A percentile compares a stretch with the other conserved stretches of the same genome.
Evolutionary conservation across 2,888 invertebrate genomes (phyloP).

Genomic region (Xylota segnis): DNA sequence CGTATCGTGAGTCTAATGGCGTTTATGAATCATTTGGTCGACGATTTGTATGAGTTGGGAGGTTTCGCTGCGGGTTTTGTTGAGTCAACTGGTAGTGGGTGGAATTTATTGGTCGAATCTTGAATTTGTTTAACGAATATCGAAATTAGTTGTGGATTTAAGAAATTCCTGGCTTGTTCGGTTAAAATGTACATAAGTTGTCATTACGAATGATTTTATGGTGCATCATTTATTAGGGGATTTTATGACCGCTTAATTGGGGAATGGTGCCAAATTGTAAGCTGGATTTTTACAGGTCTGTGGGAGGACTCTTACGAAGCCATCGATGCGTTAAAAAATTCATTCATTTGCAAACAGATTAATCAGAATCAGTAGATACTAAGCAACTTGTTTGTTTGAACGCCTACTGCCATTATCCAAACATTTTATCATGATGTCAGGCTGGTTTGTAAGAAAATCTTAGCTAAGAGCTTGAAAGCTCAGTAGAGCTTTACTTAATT

Average conservation of each 20-base stretch:
- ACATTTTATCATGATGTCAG: too few relatives aligned
- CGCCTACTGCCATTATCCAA: too few relatives aligned
- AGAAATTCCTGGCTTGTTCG: constrained; percentile 2
- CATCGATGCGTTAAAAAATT: too few relatives aligned
- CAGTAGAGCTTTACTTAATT: too few relatives aligned
- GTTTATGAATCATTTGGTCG: constrained; percentile 70
- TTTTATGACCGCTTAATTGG: background rate
- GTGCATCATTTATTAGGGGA: background rate
- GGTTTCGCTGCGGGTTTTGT: constrained; percentile 4
- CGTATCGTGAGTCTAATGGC: constrained; percentile 46
- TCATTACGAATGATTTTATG: constrained; percentile 16
- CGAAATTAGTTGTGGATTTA: constrained; percentile 31
- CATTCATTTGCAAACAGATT: too few relatives aligned
- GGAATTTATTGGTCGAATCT: constrained; percentile 61
- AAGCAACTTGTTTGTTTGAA: too few relatives aligned
- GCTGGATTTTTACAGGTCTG: too few relatives aligned
- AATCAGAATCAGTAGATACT: too few relatives aligned
- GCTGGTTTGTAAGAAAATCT: too few relatives aligned
- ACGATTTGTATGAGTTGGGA: constrained; percentile 62
- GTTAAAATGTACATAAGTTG: constrained; percentile 16
- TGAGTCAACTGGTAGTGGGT: constrained; percentile 48
- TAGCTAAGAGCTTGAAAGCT: too few relatives aligned
- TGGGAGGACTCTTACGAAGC: too few relatives aligned
- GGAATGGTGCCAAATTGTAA: background rate
- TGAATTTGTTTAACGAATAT: constrained; percentile 52